Evolutionary conservation across 2,113 vertebrate species (phyloP).

Genomic region (Axis porcinus): DNA sequence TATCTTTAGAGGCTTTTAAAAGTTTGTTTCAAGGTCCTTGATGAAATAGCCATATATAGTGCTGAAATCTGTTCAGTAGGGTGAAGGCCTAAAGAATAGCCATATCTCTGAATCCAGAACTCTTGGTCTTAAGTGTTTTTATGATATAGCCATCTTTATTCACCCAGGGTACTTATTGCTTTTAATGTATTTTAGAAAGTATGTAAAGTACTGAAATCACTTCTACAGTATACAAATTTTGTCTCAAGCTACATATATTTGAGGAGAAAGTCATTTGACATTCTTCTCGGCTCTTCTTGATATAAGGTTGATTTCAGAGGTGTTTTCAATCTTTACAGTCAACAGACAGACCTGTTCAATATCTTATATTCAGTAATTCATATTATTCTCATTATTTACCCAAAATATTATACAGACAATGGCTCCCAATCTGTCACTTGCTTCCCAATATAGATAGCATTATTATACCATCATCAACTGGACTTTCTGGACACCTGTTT

Average conservation of each 20-base stretch:
- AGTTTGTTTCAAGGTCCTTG: constrained; percentile 10
- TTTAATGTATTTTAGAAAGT: background rate
- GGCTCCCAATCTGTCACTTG: background rate
- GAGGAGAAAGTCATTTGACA: background rate
- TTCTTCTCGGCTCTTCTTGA: background rate
- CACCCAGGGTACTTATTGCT: background rate
- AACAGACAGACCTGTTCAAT: background rate
- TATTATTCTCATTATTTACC: background rate
- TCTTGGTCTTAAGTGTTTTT: background rate
- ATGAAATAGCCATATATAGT: background rate
- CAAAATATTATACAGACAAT: background rate
- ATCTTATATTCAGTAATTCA: background rate
- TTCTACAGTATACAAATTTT: background rate
- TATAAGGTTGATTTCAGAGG: background rate
- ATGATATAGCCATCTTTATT: background rate
- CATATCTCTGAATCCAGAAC: background rate
- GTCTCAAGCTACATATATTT: background rate
- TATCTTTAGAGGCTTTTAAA: constrained; percentile 49
- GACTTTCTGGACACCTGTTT: background rate
- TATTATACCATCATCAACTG: background rate
- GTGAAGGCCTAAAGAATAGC: background rate
- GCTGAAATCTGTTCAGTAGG: constrained; percentile 4
- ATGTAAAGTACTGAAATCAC: background rate
- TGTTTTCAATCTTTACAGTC: background rate
- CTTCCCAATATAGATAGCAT: background rate